Base-by-base conservation (phyloP, 1,140 invertebrate species). In the Drosophila repleta region DNA sequence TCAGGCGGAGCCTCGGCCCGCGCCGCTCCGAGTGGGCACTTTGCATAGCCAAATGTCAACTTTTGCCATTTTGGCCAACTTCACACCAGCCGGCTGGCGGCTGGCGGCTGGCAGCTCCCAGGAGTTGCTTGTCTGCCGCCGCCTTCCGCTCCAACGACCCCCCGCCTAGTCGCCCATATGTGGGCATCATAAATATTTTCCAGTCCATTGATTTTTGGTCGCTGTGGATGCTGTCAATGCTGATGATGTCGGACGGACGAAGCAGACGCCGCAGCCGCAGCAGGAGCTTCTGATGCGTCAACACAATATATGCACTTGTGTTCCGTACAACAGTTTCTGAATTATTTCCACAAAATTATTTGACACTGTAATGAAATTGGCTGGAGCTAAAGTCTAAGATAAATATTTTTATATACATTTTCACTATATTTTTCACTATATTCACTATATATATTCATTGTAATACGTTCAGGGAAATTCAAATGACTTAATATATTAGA, bases 161-260 rank as follows among this genome's bases (percentile, higher is more conserved):
- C 21, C 1, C 20, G 8, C 15, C 41, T 13, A 2, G 20, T 37
- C 20, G 32, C 39, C 35, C 49, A 70, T 77, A 66, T 82, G 72
- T 82, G 82, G 71, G 75, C 78, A 87, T 82, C 82, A 88, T 87
- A 87, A 87, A 87, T 87, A 87, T 87, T 87, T 87, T 87, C 79
- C 83, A 79, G 82, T 65, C 82, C 82, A 87, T 87, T 87, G 82
- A 87, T 87, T 87, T 87, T 88, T 71, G 82, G 83, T 87, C 82
- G 83, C 76, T 82, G 85, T 77, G 81, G 73, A 69, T 79, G 57
- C 70, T 79, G 76, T 77, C 76, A 72, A 76, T 84, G 80, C 67
- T 84, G 81, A 84, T 84, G 81, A 84, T 85, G 81, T 85, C 60
- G 77, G 64, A 63, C 56, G 29, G 61, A 49, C 48, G 37, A 29